Percentiles rank a stretch among this genome's conserved stretches.
Evolutionary conservation across 1,140 invertebrate genomes (phyloP).

Genomic region (Caenorhabditis briggsae): DNA sequence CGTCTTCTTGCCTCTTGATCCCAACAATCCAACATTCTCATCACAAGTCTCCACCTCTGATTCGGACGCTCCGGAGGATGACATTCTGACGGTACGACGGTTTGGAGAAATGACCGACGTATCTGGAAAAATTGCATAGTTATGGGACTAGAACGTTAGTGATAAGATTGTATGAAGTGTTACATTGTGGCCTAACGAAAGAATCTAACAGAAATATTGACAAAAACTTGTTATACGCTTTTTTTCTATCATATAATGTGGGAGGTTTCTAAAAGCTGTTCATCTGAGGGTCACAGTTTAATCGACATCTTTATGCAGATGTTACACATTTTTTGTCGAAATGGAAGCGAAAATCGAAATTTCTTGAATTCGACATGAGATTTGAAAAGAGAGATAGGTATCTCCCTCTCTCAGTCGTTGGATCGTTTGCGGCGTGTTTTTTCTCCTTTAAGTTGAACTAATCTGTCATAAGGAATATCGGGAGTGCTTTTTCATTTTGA

Average conservation of each 20-base stretch:
- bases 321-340: neutral
- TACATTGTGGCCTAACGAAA: neutral
- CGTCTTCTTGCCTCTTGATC: slow-evolving; percentile 1
- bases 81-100: slow-evolving; percentile 25
- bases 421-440: no score
- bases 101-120: slow-evolving; percentile 37
- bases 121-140: neutral
- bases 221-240: slow-evolving; percentile 19
- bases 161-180: slow-evolving; percentile 2
- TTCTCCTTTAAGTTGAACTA: no score
- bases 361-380: no score
- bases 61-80: slow-evolving; percentile 36
- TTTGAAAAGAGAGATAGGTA: no score
- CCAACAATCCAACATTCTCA: slow-evolving; percentile 36
- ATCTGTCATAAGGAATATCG: no score
- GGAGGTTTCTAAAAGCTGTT: slow-evolving; percentile 35
- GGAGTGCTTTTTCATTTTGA: no score
- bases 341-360: neutral
- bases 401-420: no score
- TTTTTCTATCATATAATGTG: neutral
- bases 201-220: slow-evolving; percentile 4
- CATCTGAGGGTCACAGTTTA: slow-evolving; percentile 14
- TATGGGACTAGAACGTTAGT: neutral
- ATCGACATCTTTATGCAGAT: neutral
- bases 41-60: slow-evolving; percentile 44